A percentile compares a stretch with the other conserved stretches of the same genome.
Evolutionary conservation across 2,888 invertebrate species (phyloP).

Genomic region (Hyposoter dolosus): DNA sequence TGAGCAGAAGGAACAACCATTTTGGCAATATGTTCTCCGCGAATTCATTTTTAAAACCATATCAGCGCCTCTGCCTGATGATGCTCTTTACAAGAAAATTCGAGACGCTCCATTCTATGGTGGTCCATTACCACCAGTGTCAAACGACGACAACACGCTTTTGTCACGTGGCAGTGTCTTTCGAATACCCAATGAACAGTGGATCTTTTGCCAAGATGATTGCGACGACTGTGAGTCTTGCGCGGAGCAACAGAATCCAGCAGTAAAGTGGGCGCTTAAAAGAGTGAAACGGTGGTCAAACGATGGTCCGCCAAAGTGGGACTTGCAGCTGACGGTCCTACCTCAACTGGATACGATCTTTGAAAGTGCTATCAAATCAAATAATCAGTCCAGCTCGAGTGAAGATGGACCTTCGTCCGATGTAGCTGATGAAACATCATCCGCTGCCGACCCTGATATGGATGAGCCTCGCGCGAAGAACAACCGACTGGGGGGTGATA

Average conservation of each 20-base stretch:
- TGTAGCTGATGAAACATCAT: not conserved
- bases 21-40: slow-evolving; percentile 78
- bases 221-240: slow-evolving; percentile 76
- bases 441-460: not conserved
- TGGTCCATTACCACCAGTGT: slow-evolving; percentile 64
- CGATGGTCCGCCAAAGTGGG: slow-evolving; percentile 68
- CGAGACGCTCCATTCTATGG: slow-evolving; percentile 77
- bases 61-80: slow-evolving; percentile 72
- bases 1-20: slow-evolving; percentile 54
- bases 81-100: slow-evolving; percentile 73
- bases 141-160: slow-evolving; percentile 61
- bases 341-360: slow-evolving; percentile 74
- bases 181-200: slow-evolving; percentile 71
- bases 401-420: not conserved
- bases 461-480: not conserved
- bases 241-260: slow-evolving; percentile 67
- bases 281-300: slow-evolving; percentile 68
- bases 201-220: slow-evolving; percentile 77
- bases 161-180: slow-evolving; percentile 78
- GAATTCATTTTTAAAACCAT: slow-evolving; percentile 79
- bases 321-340: slow-evolving; percentile 77
- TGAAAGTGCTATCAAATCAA: slow-evolving; percentile 68
- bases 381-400: slow-evolving; percentile 72
- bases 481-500: not conserved
- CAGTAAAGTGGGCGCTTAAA: slow-evolving; percentile 74